phyloP scores from a whole-genome alignment of 1,140 invertebrate genomes.

The Drosophila ambigua region DNA sequence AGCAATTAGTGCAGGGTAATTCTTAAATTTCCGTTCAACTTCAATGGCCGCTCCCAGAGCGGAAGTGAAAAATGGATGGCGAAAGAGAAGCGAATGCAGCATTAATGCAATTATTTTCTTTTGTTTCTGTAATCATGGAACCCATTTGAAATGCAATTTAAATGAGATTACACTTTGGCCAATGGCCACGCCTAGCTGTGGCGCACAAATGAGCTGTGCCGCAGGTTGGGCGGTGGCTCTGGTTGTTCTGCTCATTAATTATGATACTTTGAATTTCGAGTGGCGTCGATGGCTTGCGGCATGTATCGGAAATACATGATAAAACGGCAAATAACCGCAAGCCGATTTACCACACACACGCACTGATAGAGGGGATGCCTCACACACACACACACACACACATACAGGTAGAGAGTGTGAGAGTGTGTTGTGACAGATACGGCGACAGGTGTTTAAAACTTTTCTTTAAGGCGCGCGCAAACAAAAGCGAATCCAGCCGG shows the following conservation, averaged over 20 bases:
- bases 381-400: neutral
- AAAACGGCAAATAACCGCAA: constrained; percentile 59
- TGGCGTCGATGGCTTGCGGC: constrained; percentile 43
- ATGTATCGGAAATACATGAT: constrained; percentile 66
- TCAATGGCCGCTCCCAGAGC: constrained; percentile 21
- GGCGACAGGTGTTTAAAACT: constrained; percentile 59
- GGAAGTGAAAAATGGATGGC: constrained; percentile 45
- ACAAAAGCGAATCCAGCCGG: constrained; percentile 12
- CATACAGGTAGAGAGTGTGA: neutral
- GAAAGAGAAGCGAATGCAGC: constrained; percentile 10
- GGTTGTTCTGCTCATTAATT: constrained; percentile 63
- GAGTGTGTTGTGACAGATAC: neutral
- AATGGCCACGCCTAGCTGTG: constrained; percentile 14
- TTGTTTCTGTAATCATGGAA: constrained; percentile 15
- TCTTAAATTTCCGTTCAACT: neutral
- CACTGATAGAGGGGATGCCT: neutral
- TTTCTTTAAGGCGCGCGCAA: constrained; percentile 47
- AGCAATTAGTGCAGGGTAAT: constrained; percentile 11
- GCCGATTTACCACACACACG: constrained; percentile 21
- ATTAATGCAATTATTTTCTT: constrained; percentile 66
- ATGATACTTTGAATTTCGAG: constrained; percentile 63
- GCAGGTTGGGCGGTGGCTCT: neutral
- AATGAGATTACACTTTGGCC: constrained; percentile 51
- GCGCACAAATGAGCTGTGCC: constrained; percentile 9
- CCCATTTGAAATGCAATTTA: constrained; percentile 55